Percentiles rank a stretch among this genome's conserved stretches.
Evolutionary conservation across 2,113 vertebrate species (phyloP).

Genomic region (Cyrtonyx montezumae): DNA sequence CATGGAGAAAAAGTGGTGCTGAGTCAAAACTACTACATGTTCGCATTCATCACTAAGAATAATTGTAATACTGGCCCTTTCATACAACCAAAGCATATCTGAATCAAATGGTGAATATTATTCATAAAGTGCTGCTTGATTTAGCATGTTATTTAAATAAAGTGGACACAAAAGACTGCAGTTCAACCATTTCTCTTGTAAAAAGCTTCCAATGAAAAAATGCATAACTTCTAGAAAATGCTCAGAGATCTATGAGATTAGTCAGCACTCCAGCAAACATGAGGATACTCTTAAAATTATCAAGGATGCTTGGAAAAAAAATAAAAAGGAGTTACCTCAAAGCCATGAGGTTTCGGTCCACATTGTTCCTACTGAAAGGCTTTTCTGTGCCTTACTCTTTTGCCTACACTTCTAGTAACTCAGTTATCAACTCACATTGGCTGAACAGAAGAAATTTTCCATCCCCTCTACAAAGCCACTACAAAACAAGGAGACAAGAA

Average conservation of each 20-base stretch:
- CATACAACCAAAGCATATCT: constrained; percentile 7
- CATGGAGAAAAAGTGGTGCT: neutral
- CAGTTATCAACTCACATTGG: neutral
- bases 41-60: constrained; percentile 65
- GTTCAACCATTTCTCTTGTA: neutral
- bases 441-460: neutral
- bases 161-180: neutral
- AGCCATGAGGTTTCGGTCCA: neutral
- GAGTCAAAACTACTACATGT: constrained; percentile 45
- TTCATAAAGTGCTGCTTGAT: constrained; percentile 21
- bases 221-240: neutral
- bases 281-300: neutral
- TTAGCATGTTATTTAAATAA: constrained; percentile 60
- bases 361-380: neutral
- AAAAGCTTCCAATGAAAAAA: neutral
- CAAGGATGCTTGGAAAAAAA: neutral
- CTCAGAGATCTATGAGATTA: neutral
- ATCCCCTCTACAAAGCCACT: neutral
- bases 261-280: neutral
- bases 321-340: neutral
- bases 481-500: neutral
- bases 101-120: constrained; percentile 20
- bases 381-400: neutral
- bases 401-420: neutral
- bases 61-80: constrained; percentile 6